Conservation (phyloP, 2,113 vertebrate genomes). For the Epinephelus fuscoguttatus region DNA sequence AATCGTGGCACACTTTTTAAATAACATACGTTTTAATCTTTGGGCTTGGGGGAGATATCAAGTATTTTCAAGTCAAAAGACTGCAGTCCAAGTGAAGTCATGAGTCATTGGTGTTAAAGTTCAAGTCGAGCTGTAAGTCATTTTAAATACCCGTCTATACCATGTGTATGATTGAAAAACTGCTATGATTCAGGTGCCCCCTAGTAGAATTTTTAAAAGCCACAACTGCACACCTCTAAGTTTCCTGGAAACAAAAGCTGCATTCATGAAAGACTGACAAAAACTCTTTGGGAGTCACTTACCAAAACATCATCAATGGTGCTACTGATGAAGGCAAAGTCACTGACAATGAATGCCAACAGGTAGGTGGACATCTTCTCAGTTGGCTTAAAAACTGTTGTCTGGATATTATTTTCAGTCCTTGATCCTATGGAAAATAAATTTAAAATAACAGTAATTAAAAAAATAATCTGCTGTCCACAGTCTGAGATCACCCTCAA, state of each 20-base stretch:
- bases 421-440: slow-evolving; percentile 54
- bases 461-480: not conserved
- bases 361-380: slow-evolving; percentile 94
- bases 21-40: too few relatives aligned
- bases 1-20: too few relatives aligned
- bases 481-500: not conserved
- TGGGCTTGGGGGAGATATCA: too few relatives aligned
- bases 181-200: not conserved
- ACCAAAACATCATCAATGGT: slow-evolving; percentile 62
- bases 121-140: too few relatives aligned
- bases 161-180: too few relatives aligned
- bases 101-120: too few relatives aligned
- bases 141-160: too few relatives aligned
- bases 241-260: not conserved
- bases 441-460: not conserved
- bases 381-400: slow-evolving; percentile 84
- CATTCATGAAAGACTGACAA: not conserved
- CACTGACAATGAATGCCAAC: slow-evolving; percentile 92
- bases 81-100: too few relatives aligned
- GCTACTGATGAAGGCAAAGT: slow-evolving; percentile 38
- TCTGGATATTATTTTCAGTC: fast-evolving
- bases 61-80: too few relatives aligned
- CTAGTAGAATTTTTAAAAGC: not conserved
- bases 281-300: slow-evolving; percentile 12
- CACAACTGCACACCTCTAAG: not conserved